Conservation (phyloP, 2,888 invertebrate genomes). For the Encarsia formosa region DNA sequence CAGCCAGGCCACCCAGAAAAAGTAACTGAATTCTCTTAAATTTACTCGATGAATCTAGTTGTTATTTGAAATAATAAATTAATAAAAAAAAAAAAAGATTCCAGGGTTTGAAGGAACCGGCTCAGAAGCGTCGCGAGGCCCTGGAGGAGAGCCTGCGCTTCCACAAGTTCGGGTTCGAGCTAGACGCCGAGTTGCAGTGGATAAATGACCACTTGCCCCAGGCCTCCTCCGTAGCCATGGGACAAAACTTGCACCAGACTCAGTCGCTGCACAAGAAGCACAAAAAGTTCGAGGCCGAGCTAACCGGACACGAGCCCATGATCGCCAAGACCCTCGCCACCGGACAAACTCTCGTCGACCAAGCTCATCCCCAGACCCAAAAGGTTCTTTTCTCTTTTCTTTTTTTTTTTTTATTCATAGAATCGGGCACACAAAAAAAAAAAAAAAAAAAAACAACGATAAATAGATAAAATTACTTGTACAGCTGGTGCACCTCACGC, state of each 20-base stretch:
- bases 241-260: slow-evolving; percentile 86
- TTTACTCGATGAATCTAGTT: slow-evolving; percentile 11
- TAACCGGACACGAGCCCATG: slow-evolving; percentile 78
- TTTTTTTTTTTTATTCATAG: too few species aligned
- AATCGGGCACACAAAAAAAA: too few species aligned
- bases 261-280: slow-evolving; percentile 91
- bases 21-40: slow-evolving; percentile 45
- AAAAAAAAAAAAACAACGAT: too few species aligned
- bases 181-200: slow-evolving; percentile 92
- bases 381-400: too few species aligned
- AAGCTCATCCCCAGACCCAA: slow-evolving; percentile 74
- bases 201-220: slow-evolving; percentile 83
- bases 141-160: slow-evolving; percentile 80
- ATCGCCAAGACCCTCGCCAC: slow-evolving; percentile 78
- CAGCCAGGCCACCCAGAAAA: slow-evolving; percentile 68
- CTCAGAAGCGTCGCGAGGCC: slow-evolving; percentile 66
- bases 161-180: slow-evolving; percentile 91
- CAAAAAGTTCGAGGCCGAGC: slow-evolving; percentile 86
- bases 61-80: slow-evolving; percentile 4
- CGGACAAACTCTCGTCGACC: slow-evolving; percentile 71
- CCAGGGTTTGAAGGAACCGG: slow-evolving; percentile 68
- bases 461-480: too few species aligned
- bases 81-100: slow-evolving; percentile 55
- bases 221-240: slow-evolving; percentile 71
- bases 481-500: slow-evolving; percentile 45